Base-by-base conservation (phyloP, 2,797 vertebrate genomes). In the Valencia hispanica region DNA sequence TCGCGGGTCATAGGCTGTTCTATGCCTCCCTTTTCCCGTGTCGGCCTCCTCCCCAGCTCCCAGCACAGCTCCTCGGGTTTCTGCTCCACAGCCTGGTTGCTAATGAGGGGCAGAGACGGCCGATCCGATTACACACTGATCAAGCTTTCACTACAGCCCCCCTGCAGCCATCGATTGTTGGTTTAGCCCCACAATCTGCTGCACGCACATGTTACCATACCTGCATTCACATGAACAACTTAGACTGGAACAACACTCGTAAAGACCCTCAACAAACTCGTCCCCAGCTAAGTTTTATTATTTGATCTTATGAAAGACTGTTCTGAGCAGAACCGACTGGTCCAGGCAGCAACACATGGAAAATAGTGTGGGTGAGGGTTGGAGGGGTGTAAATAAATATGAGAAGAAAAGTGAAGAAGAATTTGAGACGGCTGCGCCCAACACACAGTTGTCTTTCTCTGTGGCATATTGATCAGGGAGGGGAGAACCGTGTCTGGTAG, bases 91-190 rank as follows among this genome's bases (percentile, higher is more conserved):
- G 91, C 84, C 84, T 53, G 61, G 80, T 78, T 90, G 76, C 94
- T 95, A 95, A 95, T 95, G 94, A 95, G 92, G 82, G 84, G 86
- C 80, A 84, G 89, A 90, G 88, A 84, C 72, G 50, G 83, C 82
- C 15, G 83, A 88, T 96, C 88, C 32, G 51, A 91, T 96, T 95
- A 94, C 95, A 93, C 82, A 41, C 84, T 68, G 72, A 68, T 18
- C 34, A 27, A 69, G 82, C 79, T 75, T 72, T 75, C 84, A 84
- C 73, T 68, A 68, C 63, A 55, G 68, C 30, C 47, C 45, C 70
- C 79, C 86, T 93, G 74, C 78, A 89, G 76, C 61, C 81, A 95
- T 93, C 86, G 93, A 95, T 95, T 83, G 79, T 86, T 81, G 91
- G 91, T 93, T 93, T 93, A 90, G 92, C 91, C 91, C 88, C 86